These are phyloP conservation scores for Battus philenor DNA, from an alignment of 1,140 invertebrate species.

Conservation along the genomic window DNA sequence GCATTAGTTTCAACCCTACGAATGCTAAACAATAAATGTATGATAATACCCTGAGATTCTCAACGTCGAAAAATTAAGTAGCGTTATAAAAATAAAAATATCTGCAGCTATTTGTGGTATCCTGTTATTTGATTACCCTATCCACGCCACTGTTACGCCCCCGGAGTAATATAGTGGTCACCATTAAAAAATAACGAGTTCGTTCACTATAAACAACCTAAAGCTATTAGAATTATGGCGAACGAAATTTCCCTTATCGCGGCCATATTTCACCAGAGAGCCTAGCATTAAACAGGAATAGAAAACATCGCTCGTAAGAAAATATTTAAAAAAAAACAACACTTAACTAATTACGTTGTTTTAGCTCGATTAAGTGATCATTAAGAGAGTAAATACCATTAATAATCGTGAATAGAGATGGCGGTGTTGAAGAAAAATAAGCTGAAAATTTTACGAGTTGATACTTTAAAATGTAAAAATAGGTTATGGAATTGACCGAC, in stretches of 20 bases:
- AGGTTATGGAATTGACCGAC: too few relatives aligned
- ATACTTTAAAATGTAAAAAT: too few relatives aligned
- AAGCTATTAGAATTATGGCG: conserved; percentile 59
- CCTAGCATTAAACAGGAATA: conserved; percentile 55
- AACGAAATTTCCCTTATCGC: conserved; percentile 64
- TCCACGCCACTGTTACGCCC: conserved; percentile 32
- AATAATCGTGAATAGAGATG: conserved; percentile 31
- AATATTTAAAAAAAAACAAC: conserved; percentile 40
- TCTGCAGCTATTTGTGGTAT: conserved; percentile 1
- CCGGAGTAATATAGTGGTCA: conserved; percentile 62
- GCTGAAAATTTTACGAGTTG: too few relatives aligned
- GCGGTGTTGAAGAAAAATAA: conserved; percentile 30
- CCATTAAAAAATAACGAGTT: conserved; percentile 58
- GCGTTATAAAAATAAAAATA: background rate
- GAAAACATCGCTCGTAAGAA: conserved; percentile 32
- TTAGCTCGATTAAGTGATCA: conserved; percentile 63
- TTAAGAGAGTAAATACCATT: conserved; percentile 54
- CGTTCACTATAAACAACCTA: conserved; percentile 54
- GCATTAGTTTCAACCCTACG: too few relatives aligned
- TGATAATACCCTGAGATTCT: background rate
- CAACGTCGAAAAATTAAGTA: background rate
- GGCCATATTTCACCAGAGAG: conserved; percentile 54
- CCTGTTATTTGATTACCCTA: conserved; percentile 13
- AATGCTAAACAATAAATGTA: background rate
- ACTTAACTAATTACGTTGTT: conserved; percentile 52